phyloP scores from a whole-genome alignment of 1,140 invertebrate genomes.

The Hyphantria cunea region DNA sequence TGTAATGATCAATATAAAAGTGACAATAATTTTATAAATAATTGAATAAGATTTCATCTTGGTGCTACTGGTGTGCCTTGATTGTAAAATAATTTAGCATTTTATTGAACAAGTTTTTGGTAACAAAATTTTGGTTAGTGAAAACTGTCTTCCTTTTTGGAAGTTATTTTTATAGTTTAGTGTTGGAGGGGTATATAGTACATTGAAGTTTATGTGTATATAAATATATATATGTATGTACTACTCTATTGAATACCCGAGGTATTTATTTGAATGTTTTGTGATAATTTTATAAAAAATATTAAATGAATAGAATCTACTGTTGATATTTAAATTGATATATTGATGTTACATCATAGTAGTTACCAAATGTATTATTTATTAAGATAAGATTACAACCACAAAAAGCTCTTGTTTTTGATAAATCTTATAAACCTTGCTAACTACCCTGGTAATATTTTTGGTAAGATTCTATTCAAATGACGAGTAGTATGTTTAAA shows the following conservation, averaged over 20 bases:
- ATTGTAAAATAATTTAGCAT: background rate
- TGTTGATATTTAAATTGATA: conserved; percentile 15
- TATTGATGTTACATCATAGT: conserved; percentile 14
- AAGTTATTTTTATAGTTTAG: background rate
- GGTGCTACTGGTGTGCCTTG: conserved; percentile 47
- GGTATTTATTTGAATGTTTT: conserved; percentile 26
- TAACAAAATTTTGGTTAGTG: background rate
- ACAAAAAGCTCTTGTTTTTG: background rate
- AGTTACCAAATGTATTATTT: conserved; percentile 18
- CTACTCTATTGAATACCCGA: too few species aligned
- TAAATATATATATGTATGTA: too few species aligned
- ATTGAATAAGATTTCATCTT: background rate
- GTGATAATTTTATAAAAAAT: conserved; percentile 26
- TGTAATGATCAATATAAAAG: too few species aligned
- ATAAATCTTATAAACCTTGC: too few species aligned
- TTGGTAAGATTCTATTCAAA: too few species aligned
- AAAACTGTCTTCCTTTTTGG: conserved; percentile 30
- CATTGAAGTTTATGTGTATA: too few species aligned
- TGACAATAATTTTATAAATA: too few species aligned
- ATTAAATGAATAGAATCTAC: conserved; percentile 10
- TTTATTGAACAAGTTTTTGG: conserved; percentile 5
- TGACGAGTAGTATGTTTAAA: too few species aligned
- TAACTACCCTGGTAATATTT: too few species aligned
- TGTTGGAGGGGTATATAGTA: too few species aligned
- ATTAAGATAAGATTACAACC: conserved; percentile 12